A percentile compares a stretch with the other conserved stretches of the same genome.
Conservation (phyloP, 92 coral and sea anemone genomes). For the Epizoanthus ramosus region DNA sequence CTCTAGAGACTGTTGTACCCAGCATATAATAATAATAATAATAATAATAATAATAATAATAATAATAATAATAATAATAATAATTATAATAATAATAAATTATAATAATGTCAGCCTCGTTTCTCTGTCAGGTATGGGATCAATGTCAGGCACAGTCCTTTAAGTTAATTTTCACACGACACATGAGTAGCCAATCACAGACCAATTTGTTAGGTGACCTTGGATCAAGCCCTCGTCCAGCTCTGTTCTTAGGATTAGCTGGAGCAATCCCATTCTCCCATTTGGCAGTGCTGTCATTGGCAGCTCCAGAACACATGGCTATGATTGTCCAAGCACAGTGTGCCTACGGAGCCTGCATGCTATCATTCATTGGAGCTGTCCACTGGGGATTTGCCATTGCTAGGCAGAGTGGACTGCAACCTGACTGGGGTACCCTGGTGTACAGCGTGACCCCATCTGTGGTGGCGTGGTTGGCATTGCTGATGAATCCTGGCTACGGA, state of each 20-base stretch:
- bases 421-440: conserved; percentile 76
- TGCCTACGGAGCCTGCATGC: conserved; percentile 78
- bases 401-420: conserved; percentile 53
- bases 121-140: too few relatives aligned
- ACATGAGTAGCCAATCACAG: conserved; percentile 47
- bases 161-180: not conserved
- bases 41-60: too few relatives aligned
- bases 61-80: too few relatives aligned
- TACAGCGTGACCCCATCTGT: conserved; percentile 83
- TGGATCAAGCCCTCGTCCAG: conserved; percentile 67
- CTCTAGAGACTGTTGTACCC: too few relatives aligned
- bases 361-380: conserved; percentile 78
- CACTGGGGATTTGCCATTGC: conserved; percentile 84
- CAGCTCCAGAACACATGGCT: conserved; percentile 59
- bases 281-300: conserved; percentile 61
- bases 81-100: too few relatives aligned
- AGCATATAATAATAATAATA: too few relatives aligned
- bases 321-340: conserved; percentile 73
- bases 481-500: conserved; percentile 68
- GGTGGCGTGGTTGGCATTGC: conserved; percentile 71
- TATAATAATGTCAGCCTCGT: too few relatives aligned
- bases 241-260: conserved; percentile 64
- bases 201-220: conserved; percentile 57
- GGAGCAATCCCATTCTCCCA: conserved; percentile 77
- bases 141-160: not conserved